These are phyloP conservation scores for zebrafish (Danio rerio) DNA, from an alignment of 2,113 vertebrate species.

Conservation along the genomic window GRCz12tu NC_133179.1:17644501-17645000, in stretches of 20 bases:
- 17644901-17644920: too few relatives aligned
- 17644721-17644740: background rate
- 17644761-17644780: too few relatives aligned
- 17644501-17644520: constrained; percentile 38
- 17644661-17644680: background rate
- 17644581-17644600: constrained; percentile 9
- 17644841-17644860: background rate
- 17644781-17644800: too few relatives aligned
- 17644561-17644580: constrained; percentile 14
- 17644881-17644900: background rate
- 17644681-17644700: background rate
- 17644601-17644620: background rate
- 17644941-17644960: constrained; percentile 20
- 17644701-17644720: too few relatives aligned
- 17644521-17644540: constrained; percentile 39
- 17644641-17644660: background rate
- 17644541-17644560: constrained; percentile 4
- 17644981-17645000: constrained; percentile 21
- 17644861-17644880: too few relatives aligned
- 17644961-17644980: constrained; percentile 21
- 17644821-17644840: background rate
- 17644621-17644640: background rate
- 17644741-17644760: background rate
- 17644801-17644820: background rate
- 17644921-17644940: background rate